A percentile compares a stretch with the other conserved stretches of the same genome.
phyloP scores from a whole-genome alignment of 2,888 invertebrate genomes.

The Aphidoletes aphidimyza region DNA sequence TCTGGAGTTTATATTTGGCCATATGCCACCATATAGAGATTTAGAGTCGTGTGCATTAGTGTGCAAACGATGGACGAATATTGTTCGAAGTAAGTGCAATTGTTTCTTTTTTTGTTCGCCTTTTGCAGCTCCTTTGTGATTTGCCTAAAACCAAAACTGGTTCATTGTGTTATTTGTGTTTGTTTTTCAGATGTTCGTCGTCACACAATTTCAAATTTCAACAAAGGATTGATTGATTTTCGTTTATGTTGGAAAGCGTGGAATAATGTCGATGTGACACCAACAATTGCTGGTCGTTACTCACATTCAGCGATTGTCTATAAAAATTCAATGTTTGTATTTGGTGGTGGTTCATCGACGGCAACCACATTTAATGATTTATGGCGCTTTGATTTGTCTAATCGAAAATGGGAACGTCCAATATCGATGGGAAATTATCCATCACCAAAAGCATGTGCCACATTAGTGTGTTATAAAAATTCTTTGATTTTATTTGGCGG shows the following conservation, averaged over 20 bases:
- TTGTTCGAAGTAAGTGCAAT: conserved; percentile 80
- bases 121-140: background rate
- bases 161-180: background rate
- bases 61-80: conserved; percentile 85
- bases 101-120: background rate
- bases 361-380: conserved; percentile 97
- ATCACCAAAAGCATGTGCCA: conserved; percentile 94
- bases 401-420: conserved; percentile 85
- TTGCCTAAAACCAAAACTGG: background rate
- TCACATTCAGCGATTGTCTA: conserved; percentile 90
- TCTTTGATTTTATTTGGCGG: conserved; percentile 91
- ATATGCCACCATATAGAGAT: conserved; percentile 91
- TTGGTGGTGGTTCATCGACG: conserved; percentile 94
- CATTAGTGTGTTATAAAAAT: conserved; percentile 88
- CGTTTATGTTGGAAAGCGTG: conserved; percentile 80
- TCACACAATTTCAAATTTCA: conserved; percentile 78
- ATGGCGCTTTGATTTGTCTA: conserved; percentile 91
- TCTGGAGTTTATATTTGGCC: conserved; percentile 88
- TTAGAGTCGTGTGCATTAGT: conserved; percentile 87
- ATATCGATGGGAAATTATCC: conserved; percentile 84
- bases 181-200: conserved; percentile 77
- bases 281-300: conserved; percentile 89
- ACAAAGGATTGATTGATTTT: conserved; percentile 80
- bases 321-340: conserved; percentile 90
- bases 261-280: conserved; percentile 69